Base-by-base conservation (phyloP, 2,797 vertebrate species). In the Varecia variegata region DNA sequence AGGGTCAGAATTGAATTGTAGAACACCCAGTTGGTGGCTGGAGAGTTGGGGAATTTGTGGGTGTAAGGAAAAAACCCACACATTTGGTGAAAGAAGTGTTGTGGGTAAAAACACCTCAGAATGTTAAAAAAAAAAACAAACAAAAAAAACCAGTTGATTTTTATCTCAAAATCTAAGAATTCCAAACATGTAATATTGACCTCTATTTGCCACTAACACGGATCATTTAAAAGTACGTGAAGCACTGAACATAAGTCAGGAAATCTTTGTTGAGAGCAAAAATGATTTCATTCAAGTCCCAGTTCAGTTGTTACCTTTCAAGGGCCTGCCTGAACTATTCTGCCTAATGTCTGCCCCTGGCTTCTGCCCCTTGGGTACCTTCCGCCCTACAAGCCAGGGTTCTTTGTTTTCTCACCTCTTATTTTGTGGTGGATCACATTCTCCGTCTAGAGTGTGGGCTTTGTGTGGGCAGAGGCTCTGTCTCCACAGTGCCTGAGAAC, bases 171-270 rank as follows among this genome's bases (percentile, higher is more conserved):
- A 56, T 40, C 47, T 5, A 60, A 56, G 27, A 68, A 58, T 87
- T 94, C 32, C 84, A 68, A 91, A 84, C 15, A 67, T n/a, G 56
- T 67, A 84, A 45, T 73, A 45, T 73, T 84, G 62, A 83, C 83
- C 90, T 76, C 35, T 76, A n/a, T 90, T 93, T 62, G 38, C 82
- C 27, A 47, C 45, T 85, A 89, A 80, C 88, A 38, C 81, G 90
- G 74, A 77, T 45, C 45, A 84, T 45, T 60, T 20, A 60, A 60
- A 91, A 56, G 23, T 65, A 52, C n/a, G 23, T 60, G 35, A 88
- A 91, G 40, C 11, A 45, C 17, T 52, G 35, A 84, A 68, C 20
- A 25, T 38, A 62, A 77, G 58, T n/a, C 45, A 71, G 23, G 83
- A 93, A 79, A 70, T 7, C 38, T 84, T 92, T 38, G 50, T n/a